Evolutionary conservation across 2,888 invertebrate genomes (phyloP).

Genomic region (Antitype chi): DNA sequence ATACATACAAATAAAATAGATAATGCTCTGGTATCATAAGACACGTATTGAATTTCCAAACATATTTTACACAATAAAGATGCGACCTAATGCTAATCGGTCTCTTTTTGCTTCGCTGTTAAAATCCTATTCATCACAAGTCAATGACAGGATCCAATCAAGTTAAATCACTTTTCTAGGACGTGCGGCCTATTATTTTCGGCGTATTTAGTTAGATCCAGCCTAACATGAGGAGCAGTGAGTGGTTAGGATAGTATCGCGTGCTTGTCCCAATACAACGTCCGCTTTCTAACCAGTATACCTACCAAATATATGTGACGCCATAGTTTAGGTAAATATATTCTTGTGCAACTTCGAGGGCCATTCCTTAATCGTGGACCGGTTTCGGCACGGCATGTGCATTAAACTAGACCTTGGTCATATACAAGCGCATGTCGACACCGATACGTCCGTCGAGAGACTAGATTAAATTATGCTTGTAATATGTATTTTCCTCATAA

Average conservation of each 20-base stretch:
- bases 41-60: background rate
- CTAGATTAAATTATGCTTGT: conserved; percentile 7
- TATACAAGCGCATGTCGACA: conserved; percentile 36
- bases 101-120: background rate
- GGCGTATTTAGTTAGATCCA: background rate
- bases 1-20: background rate
- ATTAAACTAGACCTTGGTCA: conserved; percentile 52
- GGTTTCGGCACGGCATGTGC: conserved; percentile 19
- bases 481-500: conserved; percentile 14
- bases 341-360: conserved; percentile 32
- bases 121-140: background rate
- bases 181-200: background rate
- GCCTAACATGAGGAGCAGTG: background rate
- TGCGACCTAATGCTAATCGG: background rate
- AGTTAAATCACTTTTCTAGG: background rate
- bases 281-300: conserved; percentile 15
- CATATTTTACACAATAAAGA: too few relatives aligned
- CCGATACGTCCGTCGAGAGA: background rate
- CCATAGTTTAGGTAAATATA: conserved; percentile 31
- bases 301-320: conserved; percentile 22
- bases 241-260: background rate
- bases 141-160: background rate
- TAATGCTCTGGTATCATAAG: background rate
- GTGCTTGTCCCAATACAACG: background rate
- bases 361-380: conserved; percentile 26